These are phyloP conservation scores for Tinea trinotella DNA, from an alignment of 2,888 invertebrate species.

Conservation along the genomic window DNA sequence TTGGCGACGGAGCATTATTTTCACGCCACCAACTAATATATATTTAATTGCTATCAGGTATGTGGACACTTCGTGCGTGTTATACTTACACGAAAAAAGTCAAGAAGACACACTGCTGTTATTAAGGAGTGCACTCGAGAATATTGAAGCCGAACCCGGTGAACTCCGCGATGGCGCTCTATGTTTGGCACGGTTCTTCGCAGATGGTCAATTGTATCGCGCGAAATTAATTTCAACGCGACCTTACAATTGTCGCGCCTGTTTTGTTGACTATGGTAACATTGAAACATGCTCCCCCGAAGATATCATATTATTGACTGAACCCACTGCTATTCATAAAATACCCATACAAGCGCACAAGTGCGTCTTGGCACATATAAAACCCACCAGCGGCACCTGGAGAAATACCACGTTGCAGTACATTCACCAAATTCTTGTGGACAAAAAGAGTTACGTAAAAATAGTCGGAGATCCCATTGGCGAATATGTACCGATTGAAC, in stretches of 20 bases:
- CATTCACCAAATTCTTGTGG: constrained; percentile 55
- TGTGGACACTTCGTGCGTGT: constrained; percentile 25
- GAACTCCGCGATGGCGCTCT: constrained; percentile 64
- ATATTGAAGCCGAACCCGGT: neutral
- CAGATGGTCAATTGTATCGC: constrained; percentile 80
- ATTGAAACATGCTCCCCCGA: constrained; percentile 73
- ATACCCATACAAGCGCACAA: constrained; percentile 78
- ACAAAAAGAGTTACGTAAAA: constrained; percentile 67
- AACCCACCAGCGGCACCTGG: constrained; percentile 56
- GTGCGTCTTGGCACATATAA: constrained; percentile 64
- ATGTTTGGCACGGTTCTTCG: constrained; percentile 78
- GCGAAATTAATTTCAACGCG: constrained; percentile 40
- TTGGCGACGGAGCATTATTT: too few relatives aligned
- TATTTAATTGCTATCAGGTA: constrained; percentile 35
- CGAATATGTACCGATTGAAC: constrained; percentile 43
- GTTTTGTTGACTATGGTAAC: constrained; percentile 91
- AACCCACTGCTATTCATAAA: constrained; percentile 56
- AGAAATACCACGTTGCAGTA: constrained; percentile 69
- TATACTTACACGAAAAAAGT: constrained; percentile 42
- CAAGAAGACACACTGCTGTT: constrained; percentile 28
- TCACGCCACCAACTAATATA: too few relatives aligned
- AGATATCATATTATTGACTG: constrained; percentile 30
- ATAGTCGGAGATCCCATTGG: constrained; percentile 43
- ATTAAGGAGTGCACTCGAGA: neutral
- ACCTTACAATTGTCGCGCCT: too few relatives aligned